Evolutionary conservation across 2,888 invertebrate species (phyloP).

Genomic region (Sarcophaga caerulescens): DNA sequence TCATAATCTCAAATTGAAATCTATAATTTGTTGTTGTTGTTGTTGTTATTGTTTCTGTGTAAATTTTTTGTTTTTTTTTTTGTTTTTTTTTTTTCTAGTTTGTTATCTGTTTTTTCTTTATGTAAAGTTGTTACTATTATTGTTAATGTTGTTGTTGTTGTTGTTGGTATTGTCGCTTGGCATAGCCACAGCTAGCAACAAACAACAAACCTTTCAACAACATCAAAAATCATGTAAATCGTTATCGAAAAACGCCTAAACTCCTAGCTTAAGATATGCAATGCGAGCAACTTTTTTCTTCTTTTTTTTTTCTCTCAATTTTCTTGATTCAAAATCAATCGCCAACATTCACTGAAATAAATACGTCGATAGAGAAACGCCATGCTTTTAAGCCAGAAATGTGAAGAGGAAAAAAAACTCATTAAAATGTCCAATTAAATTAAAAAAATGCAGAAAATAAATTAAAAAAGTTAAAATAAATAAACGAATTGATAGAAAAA

Average conservation of each 20-base stretch:
- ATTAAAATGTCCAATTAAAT: slow-evolving; percentile 69
- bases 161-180: slow-evolving; percentile 12
- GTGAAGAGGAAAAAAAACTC: slow-evolving; percentile 53
- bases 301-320: not conserved
- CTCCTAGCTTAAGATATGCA: slow-evolving; percentile 69
- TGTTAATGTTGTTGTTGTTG: slow-evolving; percentile 37
- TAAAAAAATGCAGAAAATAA: slow-evolving; percentile 55
- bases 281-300: not conserved
- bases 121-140: slow-evolving; percentile 41
- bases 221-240: slow-evolving; percentile 74
- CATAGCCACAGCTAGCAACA: not conserved
- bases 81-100: slow-evolving; percentile 37
- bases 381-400: not conserved
- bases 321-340: slow-evolving; percentile 50
- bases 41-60: slow-evolving; percentile 15
- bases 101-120: slow-evolving; percentile 39
- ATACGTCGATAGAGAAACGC: slow-evolving; percentile 8
- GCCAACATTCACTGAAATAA: slow-evolving; percentile 58
- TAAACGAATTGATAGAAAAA: slow-evolving; percentile 5
- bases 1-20: slow-evolving; percentile 67
- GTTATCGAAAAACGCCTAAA: slow-evolving; percentile 75
- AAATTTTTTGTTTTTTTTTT: too few relatives aligned
- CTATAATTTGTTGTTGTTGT: slow-evolving; percentile 57
- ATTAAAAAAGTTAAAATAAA: slow-evolving; percentile 27
- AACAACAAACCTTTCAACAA: slow-evolving; percentile 66